Evolutionary conservation across 2,888 invertebrate genomes (phyloP), one percentile per base, ranked within the genome.

Genomic region (Myopa testacea): DNA sequence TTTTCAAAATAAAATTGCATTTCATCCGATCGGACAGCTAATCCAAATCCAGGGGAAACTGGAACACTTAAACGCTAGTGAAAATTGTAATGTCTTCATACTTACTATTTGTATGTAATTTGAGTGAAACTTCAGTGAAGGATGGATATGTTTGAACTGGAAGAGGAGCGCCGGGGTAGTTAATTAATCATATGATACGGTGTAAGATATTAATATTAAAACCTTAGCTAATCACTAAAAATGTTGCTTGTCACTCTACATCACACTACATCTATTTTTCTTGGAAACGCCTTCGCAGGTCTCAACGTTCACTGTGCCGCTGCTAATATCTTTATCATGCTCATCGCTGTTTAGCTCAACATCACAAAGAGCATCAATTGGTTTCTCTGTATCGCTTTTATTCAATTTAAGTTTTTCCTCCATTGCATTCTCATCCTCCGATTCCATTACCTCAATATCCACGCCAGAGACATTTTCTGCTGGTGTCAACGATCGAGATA

Each of bases 201-300:
- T 55, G n/a, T 5, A 50, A 50, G 50, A 50, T 10, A 50, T n/a
- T 55, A 55, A 55, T 55, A n/a, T 55, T 55, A 55, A 55, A 55
- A 55, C 16, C 55, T n/a, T 55, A 55, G n/a, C 55, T 55, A 55
- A 55, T 55, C 55, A 55, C n/a, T 55, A 55, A n/a, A 45, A n/a
- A 16, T 55, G n/a, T 16, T n/a, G 14, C 16, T n/a, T 55, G 10
- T 16, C 4, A 6, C 16, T 78, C 81, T 83, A 84, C 84, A 84
- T 84, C 75, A 84, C 77, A 77, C 77, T 77, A 81, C 84, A 84
- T 79, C 79, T 78, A 69, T 81, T 82, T 58, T 81, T 84, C 79
- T 83, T 83, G 68, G 76, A 65, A 71, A 81, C 81, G 26, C 77
- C 82, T 26, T 74, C 65, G 71, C 58, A 10, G 38, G 37, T 45